Base-by-base conservation (phyloP, 2,113 vertebrate genomes). In the Gallinago undulata region DNA sequence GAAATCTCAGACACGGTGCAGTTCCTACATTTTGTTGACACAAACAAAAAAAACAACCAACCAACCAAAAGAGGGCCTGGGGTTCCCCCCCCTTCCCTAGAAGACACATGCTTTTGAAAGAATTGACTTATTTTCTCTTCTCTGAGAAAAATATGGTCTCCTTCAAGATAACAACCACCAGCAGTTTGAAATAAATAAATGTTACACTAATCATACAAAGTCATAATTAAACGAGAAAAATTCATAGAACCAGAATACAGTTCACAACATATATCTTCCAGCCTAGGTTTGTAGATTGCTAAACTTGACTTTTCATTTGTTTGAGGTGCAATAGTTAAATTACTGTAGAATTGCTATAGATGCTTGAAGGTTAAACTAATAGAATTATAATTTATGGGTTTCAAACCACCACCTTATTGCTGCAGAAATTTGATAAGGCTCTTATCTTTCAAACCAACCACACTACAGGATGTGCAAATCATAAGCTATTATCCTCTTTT, bases 381-480 rank as follows among this genome's bases (percentile, higher is more conserved):
- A 82, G 19, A 87, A 91, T 79, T 83, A 19, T 51, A 67, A 91
- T 86, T 86, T 69, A 45, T 6, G 7, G 16, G 18, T 18, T 90
- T 94, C 80, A 91, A 80, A 51, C 59, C 35, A 88, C 59, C 24
- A 86, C 37, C 28, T 39, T 55, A 77, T 74, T 68, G 72, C 79
- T 96, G 75, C 72, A 90, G 60, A 88, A 91, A 84, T 70, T 86
- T 81, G 83, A 94, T 92, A 92, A 88, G 43, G 41, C 12, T 81
- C 82, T 93, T 92, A 94, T 84, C 75, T 97, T 70, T 80, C 37
- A 92, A 93, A 43, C 28, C 62, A 90, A 77, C 64, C 60, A 78
- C 1, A 0, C 43, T 63, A 67, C 2, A 0, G 14, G 15, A 86
- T 72, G 68, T 60, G 25, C 51, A 76, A 86, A 64, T 72, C 59